Percentiles rank a stretch among this genome's conserved stretches.
Evolutionary conservation across 2,113 vertebrate genomes (phyloP).

Genomic region (Marmota monax): DNA sequence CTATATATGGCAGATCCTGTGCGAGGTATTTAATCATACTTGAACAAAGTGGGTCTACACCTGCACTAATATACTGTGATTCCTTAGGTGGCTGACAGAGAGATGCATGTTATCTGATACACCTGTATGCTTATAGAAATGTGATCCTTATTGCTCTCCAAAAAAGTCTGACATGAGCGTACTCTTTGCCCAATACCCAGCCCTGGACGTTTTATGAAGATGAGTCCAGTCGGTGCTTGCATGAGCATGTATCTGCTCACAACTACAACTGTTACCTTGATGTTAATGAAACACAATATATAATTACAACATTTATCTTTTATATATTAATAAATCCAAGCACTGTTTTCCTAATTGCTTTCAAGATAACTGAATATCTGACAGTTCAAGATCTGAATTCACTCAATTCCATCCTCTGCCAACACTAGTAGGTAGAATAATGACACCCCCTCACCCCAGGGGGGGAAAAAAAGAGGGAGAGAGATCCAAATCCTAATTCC

Average conservation of each 20-base stretch:
- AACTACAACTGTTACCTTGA: not conserved
- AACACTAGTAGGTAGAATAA: not conserved
- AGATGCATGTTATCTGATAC: not conserved
- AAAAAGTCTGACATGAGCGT: not conserved
- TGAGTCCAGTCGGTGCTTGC: not conserved
- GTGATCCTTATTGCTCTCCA: not conserved
- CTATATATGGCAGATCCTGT: not conserved
- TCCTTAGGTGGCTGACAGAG: not conserved
- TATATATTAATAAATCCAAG: not conserved
- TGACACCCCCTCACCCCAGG: not conserved
- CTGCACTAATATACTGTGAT: not conserved
- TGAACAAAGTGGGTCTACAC: not conserved
- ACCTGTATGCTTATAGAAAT: not conserved
- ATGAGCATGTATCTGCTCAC: not conserved
- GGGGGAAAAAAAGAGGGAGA: not conserved
- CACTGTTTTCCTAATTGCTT: slow-evolving; percentile 18
- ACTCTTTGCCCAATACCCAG: not conserved
- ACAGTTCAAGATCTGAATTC: not conserved
- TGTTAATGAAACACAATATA: slow-evolving; percentile 13
- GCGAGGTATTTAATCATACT: not conserved
- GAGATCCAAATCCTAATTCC: not conserved
- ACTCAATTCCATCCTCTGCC: not conserved
- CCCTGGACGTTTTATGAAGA: not conserved
- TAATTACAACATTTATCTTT: not conserved
- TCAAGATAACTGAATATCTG: not conserved